phyloP scores from a whole-genome alignment of 2,113 vertebrate genomes.

The Mormyrus iriodes region DNA sequence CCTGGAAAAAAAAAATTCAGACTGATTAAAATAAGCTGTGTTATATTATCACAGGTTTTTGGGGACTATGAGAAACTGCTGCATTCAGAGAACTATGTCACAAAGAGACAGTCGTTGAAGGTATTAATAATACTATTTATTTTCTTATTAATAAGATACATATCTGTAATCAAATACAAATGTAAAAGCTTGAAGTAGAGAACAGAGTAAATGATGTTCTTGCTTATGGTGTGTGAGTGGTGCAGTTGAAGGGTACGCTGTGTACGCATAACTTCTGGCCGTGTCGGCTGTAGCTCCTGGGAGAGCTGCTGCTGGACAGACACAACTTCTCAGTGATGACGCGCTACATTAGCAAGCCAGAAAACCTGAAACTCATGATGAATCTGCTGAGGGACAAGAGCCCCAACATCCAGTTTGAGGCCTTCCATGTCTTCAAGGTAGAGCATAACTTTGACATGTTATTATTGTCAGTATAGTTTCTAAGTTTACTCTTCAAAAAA shows the following conservation, averaged over 20 bases:
- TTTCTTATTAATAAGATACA: neutral
- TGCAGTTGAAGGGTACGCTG: neutral
- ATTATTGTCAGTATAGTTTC: neutral
- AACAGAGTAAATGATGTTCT: neutral
- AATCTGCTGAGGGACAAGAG: constrained; percentile 93
- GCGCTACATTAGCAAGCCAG: constrained; percentile 92
- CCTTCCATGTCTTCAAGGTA: constrained; percentile 98
- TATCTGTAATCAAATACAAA: neutral
- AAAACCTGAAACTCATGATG: constrained; percentile 98
- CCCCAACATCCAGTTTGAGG: constrained; percentile 97
- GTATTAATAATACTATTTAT: constrained; percentile 49
- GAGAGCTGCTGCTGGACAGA: constrained; percentile 87
- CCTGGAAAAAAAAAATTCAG: neutral
- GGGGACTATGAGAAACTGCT: constrained; percentile 94
- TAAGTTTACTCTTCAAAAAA: neutral
- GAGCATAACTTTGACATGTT: neutral
- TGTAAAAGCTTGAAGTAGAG: neutral
- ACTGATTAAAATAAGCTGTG: neutral
- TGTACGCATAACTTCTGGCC: neutral
- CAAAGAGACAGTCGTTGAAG: constrained; percentile 96
- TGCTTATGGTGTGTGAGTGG: neutral
- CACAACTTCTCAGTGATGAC: constrained; percentile 97
- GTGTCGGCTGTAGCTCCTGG: constrained; percentile 67
- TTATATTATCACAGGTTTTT: constrained; percentile 72
- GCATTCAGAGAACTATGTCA: constrained; percentile 95